Conservation (phyloP, 2,113 vertebrate genomes). For the Echinops telfairi region DNA sequence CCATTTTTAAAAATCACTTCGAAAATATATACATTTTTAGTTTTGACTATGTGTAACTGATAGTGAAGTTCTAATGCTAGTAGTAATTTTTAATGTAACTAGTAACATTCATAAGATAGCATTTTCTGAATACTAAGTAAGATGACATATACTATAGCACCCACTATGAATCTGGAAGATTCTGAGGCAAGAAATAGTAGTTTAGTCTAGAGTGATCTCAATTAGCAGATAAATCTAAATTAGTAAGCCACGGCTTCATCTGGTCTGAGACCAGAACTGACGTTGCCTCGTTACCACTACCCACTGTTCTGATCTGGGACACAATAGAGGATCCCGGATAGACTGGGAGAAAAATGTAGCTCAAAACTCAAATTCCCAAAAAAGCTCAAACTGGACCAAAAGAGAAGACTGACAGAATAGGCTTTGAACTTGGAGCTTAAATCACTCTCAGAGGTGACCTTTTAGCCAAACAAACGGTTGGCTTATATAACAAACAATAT, state of each 20-base stretch:
- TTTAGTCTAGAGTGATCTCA: neutral
- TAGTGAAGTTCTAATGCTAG: neutral
- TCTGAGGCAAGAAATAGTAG: conserved; percentile 17
- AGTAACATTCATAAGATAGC: neutral
- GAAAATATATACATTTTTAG: conserved; percentile 8
- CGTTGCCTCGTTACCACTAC: neutral
- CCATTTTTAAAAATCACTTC: neutral
- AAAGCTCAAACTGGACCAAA: neutral
- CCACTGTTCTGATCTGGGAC: neutral
- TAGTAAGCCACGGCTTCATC: neutral
- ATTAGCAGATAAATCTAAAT: neutral
- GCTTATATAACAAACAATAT: neutral
- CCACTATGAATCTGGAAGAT: neutral
- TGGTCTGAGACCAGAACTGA: neutral
- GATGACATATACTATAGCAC: conserved; percentile 3
- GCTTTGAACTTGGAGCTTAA: neutral
- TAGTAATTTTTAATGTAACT: conserved; percentile 21
- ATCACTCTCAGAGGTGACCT: neutral
- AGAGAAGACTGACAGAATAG: neutral
- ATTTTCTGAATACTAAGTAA: conserved; percentile 54
- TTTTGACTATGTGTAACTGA: conserved; percentile 34
- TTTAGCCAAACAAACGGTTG: neutral
- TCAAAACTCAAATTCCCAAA: neutral
- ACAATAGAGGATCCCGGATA: neutral
- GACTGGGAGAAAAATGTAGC: neutral